A percentile compares a stretch with the other conserved stretches of the same genome.
Evolutionary conservation across 2,888 invertebrate genomes (phyloP).

Genomic region (Drosophila infuscata): DNA sequence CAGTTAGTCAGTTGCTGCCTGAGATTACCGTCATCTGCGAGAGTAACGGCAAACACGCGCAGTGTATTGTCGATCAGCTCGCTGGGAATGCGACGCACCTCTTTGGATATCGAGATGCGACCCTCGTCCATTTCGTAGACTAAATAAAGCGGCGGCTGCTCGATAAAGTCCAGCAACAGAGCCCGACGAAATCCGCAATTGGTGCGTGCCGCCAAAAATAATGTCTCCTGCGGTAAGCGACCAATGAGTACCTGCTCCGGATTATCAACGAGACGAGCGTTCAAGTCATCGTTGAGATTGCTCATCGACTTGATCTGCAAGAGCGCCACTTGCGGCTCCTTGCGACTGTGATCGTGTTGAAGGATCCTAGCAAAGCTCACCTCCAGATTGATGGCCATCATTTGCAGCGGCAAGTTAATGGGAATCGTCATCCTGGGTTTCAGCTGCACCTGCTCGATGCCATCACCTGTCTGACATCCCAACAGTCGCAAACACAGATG

Average conservation of each 20-base stretch:
- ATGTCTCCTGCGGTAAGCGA: constrained; percentile 15
- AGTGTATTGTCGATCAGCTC: constrained; percentile 27
- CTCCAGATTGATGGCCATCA: constrained; percentile 31
- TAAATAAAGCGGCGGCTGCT: constrained; percentile 28
- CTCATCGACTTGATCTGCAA: constrained; percentile 39
- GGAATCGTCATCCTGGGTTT: constrained; percentile 37
- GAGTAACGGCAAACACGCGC: constrained; percentile 40
- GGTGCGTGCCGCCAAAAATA: constrained; percentile 50
- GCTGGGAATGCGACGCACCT: constrained; percentile 53
- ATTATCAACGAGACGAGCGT: background rate
- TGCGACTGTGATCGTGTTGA: background rate
- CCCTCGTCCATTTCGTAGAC: constrained; percentile 68
- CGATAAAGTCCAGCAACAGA: constrained; percentile 46
- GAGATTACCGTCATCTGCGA: background rate
- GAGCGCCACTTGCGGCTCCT: constrained; percentile 36
- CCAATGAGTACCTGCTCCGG: background rate
- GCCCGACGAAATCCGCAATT: constrained; percentile 54
- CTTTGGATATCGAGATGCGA: constrained; percentile 37
- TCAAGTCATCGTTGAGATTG: constrained; percentile 44
- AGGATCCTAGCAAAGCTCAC: constrained; percentile 36
- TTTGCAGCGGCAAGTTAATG: constrained; percentile 44
- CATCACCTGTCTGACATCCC: constrained; percentile 38
- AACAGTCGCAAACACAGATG: constrained; percentile 38
- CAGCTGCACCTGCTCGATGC: constrained; percentile 42
- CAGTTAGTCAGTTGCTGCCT: background rate